Evolutionary conservation across 2,113 vertebrate species (phyloP), one percentile per base, ranked within the genome.

Genomic region (Gadus chalcogrammus): DNA sequence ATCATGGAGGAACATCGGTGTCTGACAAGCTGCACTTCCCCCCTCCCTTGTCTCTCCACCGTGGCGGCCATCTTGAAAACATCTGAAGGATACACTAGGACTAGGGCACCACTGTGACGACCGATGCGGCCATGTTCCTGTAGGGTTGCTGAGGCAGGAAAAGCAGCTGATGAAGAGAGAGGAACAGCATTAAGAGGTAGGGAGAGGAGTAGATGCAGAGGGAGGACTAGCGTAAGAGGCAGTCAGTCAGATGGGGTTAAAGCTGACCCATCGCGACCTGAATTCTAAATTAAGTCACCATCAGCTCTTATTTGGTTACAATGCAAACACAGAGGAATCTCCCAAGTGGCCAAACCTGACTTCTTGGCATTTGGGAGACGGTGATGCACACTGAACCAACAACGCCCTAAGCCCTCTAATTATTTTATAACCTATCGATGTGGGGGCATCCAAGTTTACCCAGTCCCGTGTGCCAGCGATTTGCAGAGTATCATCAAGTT

Each of bases 221-320:
- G 24, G 24, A 24, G 24, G 24, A 24, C 1, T 24, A 24, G 24
- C 85, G 83, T 87, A 88, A 89, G 87, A 88, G 74, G 79, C 77
- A 85, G 79, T 81, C 81, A 81, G 79, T 71, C 85, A 89, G 91
- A 91, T 89, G 84, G 79, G 85, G 88, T 90, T 91, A 88, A 87
- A 89, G 89, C 87, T 88, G 89, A 92, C 87, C 88, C 87, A 88
- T 92, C 87, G 89, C 89, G 88, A 86, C 84, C 78, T 90, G 88
- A 86, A 83, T 78, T 89, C 87, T 88, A 88, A 91, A 91, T 89
- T 91, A 90, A 90, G 84, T 82, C 83, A 71, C 72, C 79, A 85
- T 85, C 81, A 79, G 80, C 79, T 85, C 89, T 87, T 91, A 89
- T 82, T 87, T 77, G 76, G 89, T 92, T 92, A 86, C 91, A 86